Conservation (phyloP, 1,140 invertebrate genomes). For the Drosophila sucinea region DNA sequence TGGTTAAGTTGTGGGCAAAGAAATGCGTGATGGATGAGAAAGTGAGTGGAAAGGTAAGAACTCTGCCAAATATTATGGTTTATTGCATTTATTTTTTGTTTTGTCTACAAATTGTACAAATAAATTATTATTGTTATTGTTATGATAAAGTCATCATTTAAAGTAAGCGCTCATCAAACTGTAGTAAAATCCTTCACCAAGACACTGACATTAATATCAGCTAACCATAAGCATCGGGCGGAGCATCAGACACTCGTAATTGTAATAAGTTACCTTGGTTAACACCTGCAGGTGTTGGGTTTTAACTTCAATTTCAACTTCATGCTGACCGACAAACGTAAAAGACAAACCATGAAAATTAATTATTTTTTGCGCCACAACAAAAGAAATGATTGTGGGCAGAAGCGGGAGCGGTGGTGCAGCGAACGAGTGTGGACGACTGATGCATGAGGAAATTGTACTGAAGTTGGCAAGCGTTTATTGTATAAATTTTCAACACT, state of each 20-base stretch:
- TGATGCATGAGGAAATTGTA: slow-evolving; percentile 69
- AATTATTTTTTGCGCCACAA: slow-evolving; percentile 64
- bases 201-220: not conserved
- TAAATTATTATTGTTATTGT: slow-evolving; percentile 39
- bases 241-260: slow-evolving; percentile 25
- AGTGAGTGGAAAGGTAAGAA: not conserved
- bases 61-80: slow-evolving; percentile 18
- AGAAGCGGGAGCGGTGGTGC: slow-evolving; percentile 1
- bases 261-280: slow-evolving; percentile 55
- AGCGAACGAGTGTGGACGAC: slow-evolving; percentile 43
- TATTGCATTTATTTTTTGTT: slow-evolving; percentile 22
- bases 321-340: slow-evolving; percentile 28
- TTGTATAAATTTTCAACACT: slow-evolving; percentile 65
- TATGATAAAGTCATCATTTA: not conserved
- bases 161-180: not conserved
- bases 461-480: slow-evolving; percentile 50
- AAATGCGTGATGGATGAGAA: slow-evolving; percentile 11
- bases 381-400: not conserved
- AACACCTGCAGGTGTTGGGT: slow-evolving; percentile 51
- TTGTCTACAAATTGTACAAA: slow-evolving; percentile 11
- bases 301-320: slow-evolving; percentile 8
- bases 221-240: not conserved
- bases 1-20: slow-evolving; percentile 14
- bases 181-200: not conserved
- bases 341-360: slow-evolving; percentile 64